Conservation (phyloP, 92 coral and sea anemone genomes). For the Meandrina meandrites region DNA sequence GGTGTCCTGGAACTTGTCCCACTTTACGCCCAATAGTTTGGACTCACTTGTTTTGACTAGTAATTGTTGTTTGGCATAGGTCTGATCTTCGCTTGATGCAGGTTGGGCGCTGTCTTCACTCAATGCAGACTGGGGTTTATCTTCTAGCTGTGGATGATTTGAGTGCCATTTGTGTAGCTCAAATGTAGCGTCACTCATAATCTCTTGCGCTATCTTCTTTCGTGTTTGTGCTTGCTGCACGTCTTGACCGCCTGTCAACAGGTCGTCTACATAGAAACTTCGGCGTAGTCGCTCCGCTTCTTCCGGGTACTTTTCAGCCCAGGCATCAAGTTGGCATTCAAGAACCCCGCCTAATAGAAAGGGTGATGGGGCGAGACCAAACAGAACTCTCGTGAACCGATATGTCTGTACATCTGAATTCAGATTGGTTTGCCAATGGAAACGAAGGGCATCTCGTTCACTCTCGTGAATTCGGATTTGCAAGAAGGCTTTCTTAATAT, state of each 20-base stretch:
- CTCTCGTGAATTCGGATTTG: conserved; percentile 26
- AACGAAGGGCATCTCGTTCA: background rate
- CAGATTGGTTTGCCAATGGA: background rate
- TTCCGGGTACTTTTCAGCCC: conserved; percentile 23
- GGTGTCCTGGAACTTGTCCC: conserved; percentile 23
- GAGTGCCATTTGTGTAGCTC: conserved; percentile 59
- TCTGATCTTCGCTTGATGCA: conserved; percentile 3
- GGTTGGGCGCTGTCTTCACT: background rate
- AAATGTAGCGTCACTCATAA: conserved; percentile 47
- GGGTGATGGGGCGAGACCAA: conserved; percentile 15
- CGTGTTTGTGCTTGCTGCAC: background rate
- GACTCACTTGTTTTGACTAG: conserved; percentile 20
- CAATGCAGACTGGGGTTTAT: background rate
- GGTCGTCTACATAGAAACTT: conserved; percentile 23
- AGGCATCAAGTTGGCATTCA: conserved; percentile 3
- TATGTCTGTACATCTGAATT: background rate
- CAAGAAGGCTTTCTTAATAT: conserved; percentile 51
- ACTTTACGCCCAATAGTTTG: conserved; percentile 26
- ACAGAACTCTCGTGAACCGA: conserved; percentile 7
- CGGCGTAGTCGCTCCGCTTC: background rate
- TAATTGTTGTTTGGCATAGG: conserved; percentile 30
- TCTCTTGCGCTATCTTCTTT: conserved; percentile 10
- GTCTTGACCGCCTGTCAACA: conserved; percentile 19
- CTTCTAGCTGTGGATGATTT: background rate
- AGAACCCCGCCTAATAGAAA: conserved; percentile 7